Conservation (phyloP, 2,797 vertebrate species). For the Cirrhinus mrigala region DNA sequence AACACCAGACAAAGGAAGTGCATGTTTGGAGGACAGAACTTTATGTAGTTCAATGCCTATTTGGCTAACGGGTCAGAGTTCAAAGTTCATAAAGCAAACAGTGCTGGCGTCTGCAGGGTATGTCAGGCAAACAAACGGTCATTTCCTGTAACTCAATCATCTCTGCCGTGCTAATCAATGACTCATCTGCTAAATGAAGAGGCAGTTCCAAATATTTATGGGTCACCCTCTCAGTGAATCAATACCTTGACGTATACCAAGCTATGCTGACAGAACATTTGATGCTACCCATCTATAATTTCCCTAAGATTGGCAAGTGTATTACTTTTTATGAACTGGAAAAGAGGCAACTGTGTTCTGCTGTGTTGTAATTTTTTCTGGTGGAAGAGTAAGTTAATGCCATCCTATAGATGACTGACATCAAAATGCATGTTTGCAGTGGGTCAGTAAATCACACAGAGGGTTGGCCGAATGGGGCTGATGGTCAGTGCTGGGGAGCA, state of each 20-base stretch:
- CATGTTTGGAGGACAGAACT: conserved; percentile 6
- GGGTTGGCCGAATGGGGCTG: background rate
- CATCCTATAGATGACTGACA: background rate
- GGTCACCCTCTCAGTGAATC: conserved; percentile 25
- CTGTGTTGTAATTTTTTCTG: background rate
- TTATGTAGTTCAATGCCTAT: background rate
- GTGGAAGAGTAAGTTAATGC: background rate
- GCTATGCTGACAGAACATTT: background rate
- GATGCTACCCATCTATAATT: background rate
- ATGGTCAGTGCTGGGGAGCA: background rate
- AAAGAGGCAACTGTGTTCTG: background rate
- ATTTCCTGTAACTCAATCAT: conserved; percentile 40
- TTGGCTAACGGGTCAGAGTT: conserved; percentile 41
- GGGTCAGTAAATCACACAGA: conserved; percentile 4
- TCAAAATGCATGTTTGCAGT: background rate
- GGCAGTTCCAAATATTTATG: conserved; percentile 37
- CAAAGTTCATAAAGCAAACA: conserved; percentile 29
- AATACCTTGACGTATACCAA: conserved; percentile 25
- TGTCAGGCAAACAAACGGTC: conserved; percentile 26
- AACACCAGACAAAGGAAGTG: conserved; percentile 16
- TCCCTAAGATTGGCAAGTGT: background rate
- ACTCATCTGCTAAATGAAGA: conserved; percentile 36
- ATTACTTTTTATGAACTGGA: background rate
- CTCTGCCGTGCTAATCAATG: conserved; percentile 45
- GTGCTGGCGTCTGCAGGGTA: conserved; percentile 2